These are phyloP conservation scores for Athene noctua DNA, from an alignment of 2,113 vertebrate species.

Conservation along the genomic window DNA sequence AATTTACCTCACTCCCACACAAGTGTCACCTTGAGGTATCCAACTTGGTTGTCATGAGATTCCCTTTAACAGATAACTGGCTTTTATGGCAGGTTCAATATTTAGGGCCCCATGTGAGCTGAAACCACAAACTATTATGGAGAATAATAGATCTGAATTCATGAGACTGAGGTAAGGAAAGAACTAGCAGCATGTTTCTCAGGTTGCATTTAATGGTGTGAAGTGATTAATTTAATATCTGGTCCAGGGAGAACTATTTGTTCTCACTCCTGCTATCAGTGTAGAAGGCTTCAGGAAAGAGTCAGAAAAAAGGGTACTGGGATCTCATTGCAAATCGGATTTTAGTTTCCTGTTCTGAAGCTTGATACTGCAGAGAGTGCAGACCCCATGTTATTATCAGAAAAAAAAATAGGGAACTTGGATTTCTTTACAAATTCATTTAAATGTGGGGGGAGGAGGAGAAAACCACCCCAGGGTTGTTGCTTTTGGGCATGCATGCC, in stretches of 20 bases:
- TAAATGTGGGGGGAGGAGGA: background rate
- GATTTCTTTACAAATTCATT: background rate
- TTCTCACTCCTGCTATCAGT: background rate
- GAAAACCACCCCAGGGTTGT: background rate
- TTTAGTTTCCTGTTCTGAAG: background rate
- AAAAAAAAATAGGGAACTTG: background rate
- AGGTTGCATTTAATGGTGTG: background rate
- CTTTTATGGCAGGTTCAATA: background rate
- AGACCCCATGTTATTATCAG: background rate
- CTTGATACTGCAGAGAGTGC: background rate
- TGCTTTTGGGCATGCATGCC: background rate
- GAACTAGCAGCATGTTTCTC: background rate
- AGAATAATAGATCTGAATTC: background rate
- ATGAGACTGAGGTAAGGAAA: background rate
- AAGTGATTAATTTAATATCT: background rate
- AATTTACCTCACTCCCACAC: background rate
- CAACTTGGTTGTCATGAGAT: background rate
- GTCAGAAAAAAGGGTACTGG: background rate
- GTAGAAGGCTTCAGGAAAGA: background rate
- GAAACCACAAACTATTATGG: background rate
- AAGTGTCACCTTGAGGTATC: background rate
- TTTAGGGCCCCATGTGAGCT: background rate
- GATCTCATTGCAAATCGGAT: background rate
- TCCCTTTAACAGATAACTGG: background rate
- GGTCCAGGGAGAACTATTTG: background rate